A percentile compares a stretch with the other conserved stretches of the same genome.
phyloP scores from a whole-genome alignment of 2,888 invertebrate species.

The Bembecia ichneumoniformis region DNA sequence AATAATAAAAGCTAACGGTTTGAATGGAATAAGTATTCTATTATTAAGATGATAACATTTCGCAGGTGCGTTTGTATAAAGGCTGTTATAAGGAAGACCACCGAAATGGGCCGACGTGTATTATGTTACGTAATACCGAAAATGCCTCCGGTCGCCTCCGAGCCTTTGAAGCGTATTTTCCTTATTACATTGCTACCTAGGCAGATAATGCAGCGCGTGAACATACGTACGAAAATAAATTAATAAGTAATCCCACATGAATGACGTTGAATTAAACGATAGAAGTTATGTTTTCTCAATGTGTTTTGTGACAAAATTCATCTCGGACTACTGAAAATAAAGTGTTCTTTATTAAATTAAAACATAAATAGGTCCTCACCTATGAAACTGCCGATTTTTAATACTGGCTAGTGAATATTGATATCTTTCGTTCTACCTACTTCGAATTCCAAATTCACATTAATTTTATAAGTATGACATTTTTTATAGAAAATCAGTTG shows the following conservation, averaged over 20 bases:
- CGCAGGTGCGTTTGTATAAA: conserved; percentile 4
- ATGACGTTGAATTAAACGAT: background rate
- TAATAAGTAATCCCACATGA: conserved; percentile 6
- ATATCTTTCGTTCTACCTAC: no score
- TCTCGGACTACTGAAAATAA: background rate
- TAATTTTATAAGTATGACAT: no score
- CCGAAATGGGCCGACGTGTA: conserved; percentile 5
- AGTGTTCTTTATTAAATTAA: no score
- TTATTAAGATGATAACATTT: conserved; percentile 1
- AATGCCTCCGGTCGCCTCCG: background rate
- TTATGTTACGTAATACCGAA: background rate
- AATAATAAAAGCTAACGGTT: no score
- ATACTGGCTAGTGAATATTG: no score
- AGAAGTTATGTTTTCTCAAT: no score
- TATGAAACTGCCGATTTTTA: no score
- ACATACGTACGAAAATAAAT: conserved; percentile 9
- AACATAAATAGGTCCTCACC: no score
- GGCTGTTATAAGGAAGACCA: conserved; percentile 2
- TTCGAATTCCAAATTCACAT: no score
- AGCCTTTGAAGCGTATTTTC: conserved; percentile 2
- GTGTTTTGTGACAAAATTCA: conserved; percentile 3
- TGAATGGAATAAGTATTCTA: background rate
- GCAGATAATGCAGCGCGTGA: conserved; percentile 1
- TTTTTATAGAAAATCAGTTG: no score
- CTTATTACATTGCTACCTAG: conserved; percentile 2